Evolutionary conservation across 2,797 vertebrate genomes (phyloP).

Genomic region (Dipus sagitta): DNA sequence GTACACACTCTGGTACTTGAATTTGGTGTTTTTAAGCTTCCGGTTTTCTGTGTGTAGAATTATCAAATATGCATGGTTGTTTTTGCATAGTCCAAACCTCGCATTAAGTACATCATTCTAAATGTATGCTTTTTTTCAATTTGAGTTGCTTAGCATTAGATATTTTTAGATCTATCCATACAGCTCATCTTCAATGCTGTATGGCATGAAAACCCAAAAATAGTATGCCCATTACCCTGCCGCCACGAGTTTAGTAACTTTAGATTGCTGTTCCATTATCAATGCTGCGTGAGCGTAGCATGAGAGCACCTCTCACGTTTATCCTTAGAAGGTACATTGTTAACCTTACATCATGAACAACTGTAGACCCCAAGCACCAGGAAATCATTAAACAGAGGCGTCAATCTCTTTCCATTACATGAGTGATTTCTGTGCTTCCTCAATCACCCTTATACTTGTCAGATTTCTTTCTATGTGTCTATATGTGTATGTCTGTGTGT

Average conservation of each 20-base stretch:
- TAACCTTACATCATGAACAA: background rate
- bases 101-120: background rate
- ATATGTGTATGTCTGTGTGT: too few species aligned
- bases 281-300: rapidly evolving
- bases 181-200: background rate
- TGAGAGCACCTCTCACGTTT: background rate
- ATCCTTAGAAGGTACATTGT: background rate
- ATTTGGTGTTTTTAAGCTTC: background rate
- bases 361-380: background rate
- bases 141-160: background rate
- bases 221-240: background rate
- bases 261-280: background rate
- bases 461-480: too few species aligned
- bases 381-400: background rate
- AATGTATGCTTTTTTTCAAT: constrained; percentile 13
- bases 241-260: background rate
- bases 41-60: background rate
- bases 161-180: background rate
- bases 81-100: constrained; percentile 23
- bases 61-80: background rate
- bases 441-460: background rate
- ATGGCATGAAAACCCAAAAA: background rate
- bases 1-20: background rate
- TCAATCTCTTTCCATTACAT: background rate
- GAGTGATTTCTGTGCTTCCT: background rate